Conservation (phyloP, 2,797 vertebrate genomes). For the Bovichtus variegatus region DNA sequence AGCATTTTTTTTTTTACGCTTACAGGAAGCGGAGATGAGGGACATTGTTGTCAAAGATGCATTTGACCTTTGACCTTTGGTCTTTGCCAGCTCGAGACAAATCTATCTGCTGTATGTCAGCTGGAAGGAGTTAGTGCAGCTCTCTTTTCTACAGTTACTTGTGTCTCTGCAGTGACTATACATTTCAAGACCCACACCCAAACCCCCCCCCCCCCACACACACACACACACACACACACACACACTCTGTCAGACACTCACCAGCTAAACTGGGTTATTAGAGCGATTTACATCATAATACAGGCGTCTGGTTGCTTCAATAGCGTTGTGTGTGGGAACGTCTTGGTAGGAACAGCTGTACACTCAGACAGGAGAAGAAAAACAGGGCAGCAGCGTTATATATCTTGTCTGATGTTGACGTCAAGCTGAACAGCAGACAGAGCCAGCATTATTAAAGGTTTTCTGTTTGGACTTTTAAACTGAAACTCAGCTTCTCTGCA, state of each 20-base stretch:
- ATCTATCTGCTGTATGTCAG: conserved; percentile 5
- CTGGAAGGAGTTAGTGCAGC: conserved; percentile 21
- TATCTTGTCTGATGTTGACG: conserved; percentile 61
- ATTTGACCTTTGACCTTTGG: conserved; percentile 60
- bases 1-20: neutral
- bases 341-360: conserved; percentile 81
- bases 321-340: conserved; percentile 81
- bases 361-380: conserved; percentile 67
- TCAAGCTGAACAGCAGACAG: conserved; percentile 46
- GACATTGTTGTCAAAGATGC: conserved; percentile 16
- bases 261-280: conserved; percentile 87
- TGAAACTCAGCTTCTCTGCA: neutral
- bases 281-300: conserved; percentile 89
- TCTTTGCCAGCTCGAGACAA: neutral
- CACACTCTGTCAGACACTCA: conserved; percentile 64
- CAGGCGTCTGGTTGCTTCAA: conserved; percentile 78
- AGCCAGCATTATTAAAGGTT: conserved; percentile 32
- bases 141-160: conserved; percentile 21
- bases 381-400: conserved; percentile 60
- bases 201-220: conserved; percentile 31
- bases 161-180: conserved; percentile 35
- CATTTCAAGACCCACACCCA: conserved; percentile 39
- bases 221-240: conserved; percentile 47
- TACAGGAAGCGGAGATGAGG: neutral
- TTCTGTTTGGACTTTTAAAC: conserved; percentile 20